Evolutionary conservation across 2,797 vertebrate species (phyloP), one percentile per base, ranked within the genome.

Genomic region (Todus mexicanus): DNA sequence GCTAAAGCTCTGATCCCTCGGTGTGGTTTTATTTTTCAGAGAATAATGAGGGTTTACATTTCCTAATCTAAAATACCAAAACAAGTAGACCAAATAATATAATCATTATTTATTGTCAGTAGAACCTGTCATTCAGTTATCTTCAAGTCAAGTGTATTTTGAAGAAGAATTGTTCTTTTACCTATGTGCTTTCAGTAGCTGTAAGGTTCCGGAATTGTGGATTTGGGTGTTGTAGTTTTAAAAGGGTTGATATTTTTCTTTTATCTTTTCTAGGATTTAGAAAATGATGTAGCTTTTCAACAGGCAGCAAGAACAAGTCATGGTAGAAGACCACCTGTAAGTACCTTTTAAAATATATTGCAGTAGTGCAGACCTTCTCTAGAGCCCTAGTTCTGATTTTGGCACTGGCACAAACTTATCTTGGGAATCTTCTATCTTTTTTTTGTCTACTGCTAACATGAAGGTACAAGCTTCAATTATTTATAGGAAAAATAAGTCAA

Each of bases 221-320:
- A 6, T 84, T 69, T 74, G 26, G 4, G 19, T 73, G 18, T 42
- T 64, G 11, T 22, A 5, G 2, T 77, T 83, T 93, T 76, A 50
- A 87, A 73, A 51, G 23, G 2, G 5, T 68, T 75, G 9, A 43
- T 84, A 4, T 56, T 69, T 69, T 75, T 68, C 42, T 80, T 68
- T 60, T 61, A 73, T 88, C 84, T 95, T 33, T 95, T 94, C 27
- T 95, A 99, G 99, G 99, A 99, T 93, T 96, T 99, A 96, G 98
- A 99, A 89, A 99, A 99, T 96, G 99, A 99, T 94, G 91, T 89
- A 42, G 99, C 97, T 86, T 99, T 99, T 98, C 99, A 99, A 95
- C 98, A 99, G 96, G 99, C 99, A 66, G 98, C 99, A 48, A 98
- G 97, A 96, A 99, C 99, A 38, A 99, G 99, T 96, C 98, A 99